Evolutionary conservation across 2,888 invertebrate genomes (phyloP).

Genomic region (Drosophila aldrichi): DNA sequence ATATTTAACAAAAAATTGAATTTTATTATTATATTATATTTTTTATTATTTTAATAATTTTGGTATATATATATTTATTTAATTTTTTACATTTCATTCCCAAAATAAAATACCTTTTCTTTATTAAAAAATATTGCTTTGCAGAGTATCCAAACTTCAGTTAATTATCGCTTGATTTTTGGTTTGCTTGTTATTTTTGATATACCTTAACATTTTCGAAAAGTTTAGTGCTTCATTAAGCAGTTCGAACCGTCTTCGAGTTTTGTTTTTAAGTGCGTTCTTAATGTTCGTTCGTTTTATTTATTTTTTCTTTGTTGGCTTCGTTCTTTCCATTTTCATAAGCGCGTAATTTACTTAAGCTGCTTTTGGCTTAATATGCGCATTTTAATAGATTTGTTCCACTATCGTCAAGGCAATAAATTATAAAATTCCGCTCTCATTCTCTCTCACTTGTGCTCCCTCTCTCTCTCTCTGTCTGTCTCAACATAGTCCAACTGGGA

Average conservation of each 20-base stretch:
- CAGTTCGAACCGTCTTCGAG: slow-evolving; percentile 60
- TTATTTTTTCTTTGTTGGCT: slow-evolving; percentile 22
- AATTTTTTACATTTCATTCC: too few species aligned
- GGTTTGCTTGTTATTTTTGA: slow-evolving; percentile 18
- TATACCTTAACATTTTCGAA: slow-evolving; percentile 32
- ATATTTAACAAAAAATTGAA: too few species aligned
- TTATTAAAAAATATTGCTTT: background rate
- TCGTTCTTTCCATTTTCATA: slow-evolving; percentile 52
- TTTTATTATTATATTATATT: too few species aligned
- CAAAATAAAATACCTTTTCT: background rate
- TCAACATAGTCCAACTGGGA: slow-evolving; percentile 15
- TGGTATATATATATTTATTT: too few species aligned
- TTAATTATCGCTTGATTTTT: background rate
- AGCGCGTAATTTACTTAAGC: slow-evolving; percentile 82
- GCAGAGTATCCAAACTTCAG: slow-evolving; percentile 16
- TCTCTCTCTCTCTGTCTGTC: background rate
- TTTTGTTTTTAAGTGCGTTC: slow-evolving; percentile 47
- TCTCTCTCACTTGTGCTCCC: background rate
- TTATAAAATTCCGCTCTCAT: slow-evolving; percentile 63
- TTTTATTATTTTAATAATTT: too few species aligned
- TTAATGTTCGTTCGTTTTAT: slow-evolving; percentile 5
- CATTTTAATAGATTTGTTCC: slow-evolving; percentile 82
- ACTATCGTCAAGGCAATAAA: slow-evolving; percentile 81
- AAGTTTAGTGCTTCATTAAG: slow-evolving; percentile 74
- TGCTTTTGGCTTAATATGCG: slow-evolving; percentile 82